Base-by-base conservation (phyloP, 2,888 invertebrate genomes). In the Lepidonotus clava region DNA sequence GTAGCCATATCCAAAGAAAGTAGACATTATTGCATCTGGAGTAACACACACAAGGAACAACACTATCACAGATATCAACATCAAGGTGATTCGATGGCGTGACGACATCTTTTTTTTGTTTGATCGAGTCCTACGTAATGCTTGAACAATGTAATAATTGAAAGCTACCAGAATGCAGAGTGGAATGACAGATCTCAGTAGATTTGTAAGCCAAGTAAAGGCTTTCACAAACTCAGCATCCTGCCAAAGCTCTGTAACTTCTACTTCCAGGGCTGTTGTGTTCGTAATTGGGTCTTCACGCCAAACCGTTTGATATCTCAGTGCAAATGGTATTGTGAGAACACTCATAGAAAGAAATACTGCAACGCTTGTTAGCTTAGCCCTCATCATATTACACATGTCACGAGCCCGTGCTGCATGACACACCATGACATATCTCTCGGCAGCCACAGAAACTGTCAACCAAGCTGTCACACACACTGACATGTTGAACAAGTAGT, bases 161-260 rank as follows among this genome's bases (percentile, higher is more conserved):
- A 94, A 89, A 83, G 91, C 90, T 61, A 92, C 90, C 18, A 94
- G 90, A 28, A 93, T 91, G 38, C 92, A 89, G 14, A 93, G 89
- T 5, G 94, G 94, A 86, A 94, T 90, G 38, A 93, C 91, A n/a
- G 93, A 92, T 0, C 93, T 90, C 24, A 93, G 89, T 2, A 91
- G 90, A 88, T 92, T 93, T 87, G 93, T 93, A 28, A 93, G 89
- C 92, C 93, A 93, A 21, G 92, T 92, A 88, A 92, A 94, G 0
- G 92, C 91, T 8, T 89, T 89, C 90, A 92, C 92, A 87, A 94
- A 92, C 18, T 87, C 87, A 11, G 91, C 87, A 84, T 92, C 92
- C 4, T 88, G 71, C 87, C 93, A 93, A 5, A 93, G 90, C 8
- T 88, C 87, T 5, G 92, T 93, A 5, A 91, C 91, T 28, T 91